A percentile compares a stretch with the other conserved stretches of the same genome.
Evolutionary conservation across 2,797 vertebrate species (phyloP).

Genomic region (Ceryle rudis): DNA sequence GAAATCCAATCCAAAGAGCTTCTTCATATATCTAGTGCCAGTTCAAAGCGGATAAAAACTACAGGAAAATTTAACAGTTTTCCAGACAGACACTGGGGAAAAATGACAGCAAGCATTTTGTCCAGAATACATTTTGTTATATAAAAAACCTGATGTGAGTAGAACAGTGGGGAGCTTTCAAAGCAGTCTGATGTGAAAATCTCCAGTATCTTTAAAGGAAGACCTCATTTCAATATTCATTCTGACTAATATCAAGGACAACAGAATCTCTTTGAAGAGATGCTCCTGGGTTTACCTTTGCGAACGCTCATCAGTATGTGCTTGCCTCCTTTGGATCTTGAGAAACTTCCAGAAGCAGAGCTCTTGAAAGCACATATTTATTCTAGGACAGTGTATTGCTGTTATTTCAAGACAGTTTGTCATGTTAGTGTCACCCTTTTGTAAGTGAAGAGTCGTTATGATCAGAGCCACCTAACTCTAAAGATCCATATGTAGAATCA

Average conservation of each 20-base stretch:
- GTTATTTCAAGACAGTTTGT: neutral
- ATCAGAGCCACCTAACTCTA: neutral
- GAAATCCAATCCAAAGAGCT: neutral
- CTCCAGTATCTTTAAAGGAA: neutral
- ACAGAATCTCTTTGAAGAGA: neutral
- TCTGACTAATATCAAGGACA: neutral
- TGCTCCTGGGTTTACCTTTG: neutral
- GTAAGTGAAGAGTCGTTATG: neutral
- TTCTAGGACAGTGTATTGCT: neutral
- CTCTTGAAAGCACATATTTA: neutral
- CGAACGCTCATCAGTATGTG: accelerated
- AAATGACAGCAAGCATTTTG: neutral
- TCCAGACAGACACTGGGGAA: neutral
- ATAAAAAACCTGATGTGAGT: neutral
- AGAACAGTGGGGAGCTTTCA: neutral
- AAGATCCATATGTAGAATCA: neutral
- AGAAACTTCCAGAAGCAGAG: neutral
- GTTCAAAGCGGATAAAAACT: neutral
- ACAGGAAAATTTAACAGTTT: neutral
- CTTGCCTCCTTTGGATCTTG: neutral
- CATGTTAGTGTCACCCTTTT: neutral
- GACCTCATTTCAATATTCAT: neutral
- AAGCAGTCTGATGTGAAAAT: neutral
- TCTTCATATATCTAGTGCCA: neutral
- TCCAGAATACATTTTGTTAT: neutral